Evolutionary conservation across 2,113 vertebrate genomes (phyloP).

Genomic region (Phrynosoma blainvillii): DNA sequence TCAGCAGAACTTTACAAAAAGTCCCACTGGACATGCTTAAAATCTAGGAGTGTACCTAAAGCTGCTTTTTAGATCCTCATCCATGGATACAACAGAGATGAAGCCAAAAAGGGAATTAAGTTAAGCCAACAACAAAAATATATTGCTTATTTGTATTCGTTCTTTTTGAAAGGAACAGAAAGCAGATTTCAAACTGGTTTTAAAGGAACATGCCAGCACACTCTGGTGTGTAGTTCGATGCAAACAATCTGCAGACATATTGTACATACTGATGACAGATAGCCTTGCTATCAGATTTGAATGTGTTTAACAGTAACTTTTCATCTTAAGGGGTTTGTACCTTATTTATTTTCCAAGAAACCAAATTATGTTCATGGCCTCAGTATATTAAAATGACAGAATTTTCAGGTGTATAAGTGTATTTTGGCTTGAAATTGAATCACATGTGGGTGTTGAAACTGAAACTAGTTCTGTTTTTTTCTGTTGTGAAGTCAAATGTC

Average conservation of each 20-base stretch:
- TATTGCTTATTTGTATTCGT: conserved; percentile 27
- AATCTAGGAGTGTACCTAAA: background rate
- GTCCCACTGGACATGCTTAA: background rate
- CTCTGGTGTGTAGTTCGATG: conserved; percentile 37
- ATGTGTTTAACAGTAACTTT: conserved; percentile 31
- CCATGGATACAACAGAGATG: conserved; percentile 28
- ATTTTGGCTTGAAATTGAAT: background rate
- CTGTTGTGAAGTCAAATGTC: conserved; percentile 28
- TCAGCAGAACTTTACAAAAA: background rate
- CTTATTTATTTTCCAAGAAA: conserved; percentile 30
- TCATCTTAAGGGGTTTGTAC: conserved; percentile 39
- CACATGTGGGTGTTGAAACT: background rate
- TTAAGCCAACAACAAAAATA: background rate
- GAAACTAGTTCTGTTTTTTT: background rate
- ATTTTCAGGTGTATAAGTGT: background rate
- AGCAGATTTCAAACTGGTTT: conserved; percentile 35
- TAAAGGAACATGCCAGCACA: conserved; percentile 41
- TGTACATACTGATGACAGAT: conserved; percentile 32
- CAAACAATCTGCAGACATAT: conserved; percentile 18
- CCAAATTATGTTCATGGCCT: conserved; percentile 25
- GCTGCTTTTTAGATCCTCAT: background rate
- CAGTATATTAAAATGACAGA: background rate
- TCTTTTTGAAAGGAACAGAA: conserved; percentile 41
- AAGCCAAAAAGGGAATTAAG: background rate
- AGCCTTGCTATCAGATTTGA: conserved; percentile 33